A percentile compares a stretch with the other conserved stretches of the same genome.
These are phyloP conservation scores for Agrochola litura DNA, from an alignment of 2,888 invertebrate genomes.

Conservation along the genomic window DNA sequence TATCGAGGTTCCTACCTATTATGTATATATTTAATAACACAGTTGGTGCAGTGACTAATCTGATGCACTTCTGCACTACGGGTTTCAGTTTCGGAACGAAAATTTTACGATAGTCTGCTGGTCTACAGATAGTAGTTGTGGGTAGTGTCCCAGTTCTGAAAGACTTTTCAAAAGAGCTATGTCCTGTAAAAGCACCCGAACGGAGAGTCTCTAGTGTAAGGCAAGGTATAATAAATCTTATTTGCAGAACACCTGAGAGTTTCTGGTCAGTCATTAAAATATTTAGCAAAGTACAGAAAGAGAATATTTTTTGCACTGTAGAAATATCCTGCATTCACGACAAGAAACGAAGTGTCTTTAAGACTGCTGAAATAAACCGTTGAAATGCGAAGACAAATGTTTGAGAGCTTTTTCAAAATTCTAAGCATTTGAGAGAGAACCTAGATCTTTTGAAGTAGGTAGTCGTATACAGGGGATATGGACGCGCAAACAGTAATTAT, in stretches of 20 bases:
- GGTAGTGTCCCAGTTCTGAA: not conserved
- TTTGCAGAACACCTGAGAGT: not conserved
- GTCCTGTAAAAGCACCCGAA: too few relatives aligned
- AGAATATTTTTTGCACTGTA: conserved; percentile 1
- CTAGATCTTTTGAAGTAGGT: not conserved
- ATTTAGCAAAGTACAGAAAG: conserved; percentile 12
- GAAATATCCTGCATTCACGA: conserved; percentile 9
- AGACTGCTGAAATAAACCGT: not conserved
- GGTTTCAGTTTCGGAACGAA: not conserved
- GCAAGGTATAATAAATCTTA: not conserved
- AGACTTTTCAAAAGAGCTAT: too few relatives aligned
- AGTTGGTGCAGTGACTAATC: not conserved
- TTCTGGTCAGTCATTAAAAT: conserved; percentile 24
- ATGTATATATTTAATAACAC: not conserved
- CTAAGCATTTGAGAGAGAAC: not conserved
- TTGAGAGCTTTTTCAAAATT: not conserved
- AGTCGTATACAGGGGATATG: not conserved
- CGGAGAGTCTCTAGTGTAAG: too few relatives aligned
- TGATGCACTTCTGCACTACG: not conserved
- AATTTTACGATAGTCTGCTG: not conserved
- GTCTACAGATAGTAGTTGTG: not conserved
- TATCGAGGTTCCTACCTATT: too few relatives aligned
- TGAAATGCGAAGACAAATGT: not conserved
- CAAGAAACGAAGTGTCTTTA: not conserved
- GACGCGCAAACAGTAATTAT: too few relatives aligned